phyloP scores from a whole-genome alignment of 2,113 vertebrate genomes.

The Vireo altiloquus region DNA sequence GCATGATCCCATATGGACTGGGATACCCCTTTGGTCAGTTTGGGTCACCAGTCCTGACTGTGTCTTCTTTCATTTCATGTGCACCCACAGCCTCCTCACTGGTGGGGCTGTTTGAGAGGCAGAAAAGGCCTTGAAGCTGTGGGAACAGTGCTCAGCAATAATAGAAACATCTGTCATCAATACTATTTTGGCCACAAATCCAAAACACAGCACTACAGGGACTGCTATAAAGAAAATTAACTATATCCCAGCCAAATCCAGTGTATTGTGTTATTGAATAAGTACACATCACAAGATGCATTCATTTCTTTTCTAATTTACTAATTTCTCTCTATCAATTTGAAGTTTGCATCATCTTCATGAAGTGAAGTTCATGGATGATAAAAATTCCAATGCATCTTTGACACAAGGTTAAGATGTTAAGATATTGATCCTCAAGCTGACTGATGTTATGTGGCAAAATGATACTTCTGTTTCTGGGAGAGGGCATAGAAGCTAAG shows the following conservation, averaged over 20 bases:
- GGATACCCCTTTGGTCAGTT: not conserved
- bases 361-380: not conserved
- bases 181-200: not conserved
- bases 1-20: no score
- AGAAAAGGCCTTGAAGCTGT: not conserved
- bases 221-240: not conserved
- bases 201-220: not conserved
- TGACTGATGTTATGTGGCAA: not conserved
- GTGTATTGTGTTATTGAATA: not conserved
- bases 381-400: not conserved
- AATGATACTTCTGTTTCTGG: not conserved
- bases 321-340: not conserved
- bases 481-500: not conserved
- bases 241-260: not conserved
- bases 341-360: not conserved
- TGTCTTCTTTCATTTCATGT: not conserved
- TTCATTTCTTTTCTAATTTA: not conserved
- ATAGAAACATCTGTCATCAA: not conserved
- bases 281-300: not conserved
- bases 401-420: not conserved
- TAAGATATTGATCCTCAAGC: not conserved
- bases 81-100: not conserved
- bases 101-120: not conserved
- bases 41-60: not conserved
- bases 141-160: not conserved